Percentiles rank a stretch among this genome's conserved stretches.
Evolutionary conservation across 2,888 invertebrate species (phyloP).

Genomic region (Spodoptera picta): DNA sequence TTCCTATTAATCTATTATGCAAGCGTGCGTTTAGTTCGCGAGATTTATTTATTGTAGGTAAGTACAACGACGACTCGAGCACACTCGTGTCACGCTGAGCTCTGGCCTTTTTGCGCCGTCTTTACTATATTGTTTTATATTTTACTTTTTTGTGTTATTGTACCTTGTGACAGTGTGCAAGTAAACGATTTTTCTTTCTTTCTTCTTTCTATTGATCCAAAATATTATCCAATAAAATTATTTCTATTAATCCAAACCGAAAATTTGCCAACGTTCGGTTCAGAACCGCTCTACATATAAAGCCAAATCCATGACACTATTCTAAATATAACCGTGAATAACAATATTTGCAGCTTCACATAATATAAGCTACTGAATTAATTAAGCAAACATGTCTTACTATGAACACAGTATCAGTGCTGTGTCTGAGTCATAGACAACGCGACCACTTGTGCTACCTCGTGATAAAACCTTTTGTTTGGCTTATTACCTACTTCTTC

Average conservation of each 20-base stretch:
- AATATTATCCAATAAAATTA: too few relatives aligned
- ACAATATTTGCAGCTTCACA: constrained; percentile 40
- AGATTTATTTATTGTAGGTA: too few relatives aligned
- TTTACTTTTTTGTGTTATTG: too few relatives aligned
- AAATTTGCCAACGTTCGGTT: neutral
- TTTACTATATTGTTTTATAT: too few relatives aligned
- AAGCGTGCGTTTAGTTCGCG: too few relatives aligned
- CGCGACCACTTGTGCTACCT: neutral
- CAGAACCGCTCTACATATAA: constrained; percentile 9
- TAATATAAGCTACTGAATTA: constrained; percentile 36
- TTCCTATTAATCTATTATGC: too few relatives aligned
- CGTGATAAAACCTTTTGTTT: constrained; percentile 26
- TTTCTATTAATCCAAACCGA: neutral
- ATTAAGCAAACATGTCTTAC: constrained; percentile 41
- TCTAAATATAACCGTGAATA: constrained; percentile 47
- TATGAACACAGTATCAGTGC: constrained; percentile 27
- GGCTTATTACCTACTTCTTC: constrained; percentile 14
- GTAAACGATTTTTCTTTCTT: too few relatives aligned
- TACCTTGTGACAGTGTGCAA: too few relatives aligned
- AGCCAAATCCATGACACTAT: constrained; percentile 18
- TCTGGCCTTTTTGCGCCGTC: too few relatives aligned
- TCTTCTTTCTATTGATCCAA: too few relatives aligned
- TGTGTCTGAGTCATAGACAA: constrained; percentile 33
- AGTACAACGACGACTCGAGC: too few relatives aligned
- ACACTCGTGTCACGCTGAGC: too few relatives aligned